Conservation (phyloP, 1,140 invertebrate genomes). For the Temnothorax nylanderi region DNA sequence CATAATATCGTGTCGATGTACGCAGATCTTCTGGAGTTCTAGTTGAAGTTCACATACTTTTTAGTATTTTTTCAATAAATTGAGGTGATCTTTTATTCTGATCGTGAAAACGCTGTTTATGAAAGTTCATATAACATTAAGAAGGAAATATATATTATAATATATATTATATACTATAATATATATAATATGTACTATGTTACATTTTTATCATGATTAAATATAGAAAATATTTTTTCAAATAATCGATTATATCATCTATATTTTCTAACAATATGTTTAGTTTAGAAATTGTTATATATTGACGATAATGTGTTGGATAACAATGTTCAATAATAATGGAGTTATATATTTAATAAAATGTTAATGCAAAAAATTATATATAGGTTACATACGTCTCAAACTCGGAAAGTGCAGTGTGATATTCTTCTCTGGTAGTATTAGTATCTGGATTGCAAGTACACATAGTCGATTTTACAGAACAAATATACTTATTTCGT, state of each 20-base stretch:
- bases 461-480: constrained; percentile 44
- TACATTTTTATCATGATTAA: not conserved
- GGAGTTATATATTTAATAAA: not conserved
- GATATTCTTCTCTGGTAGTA: constrained; percentile 7
- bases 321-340: not conserved
- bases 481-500: not conserved
- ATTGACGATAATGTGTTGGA: not conserved
- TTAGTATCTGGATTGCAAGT: not conserved
- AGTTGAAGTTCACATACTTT: not conserved
- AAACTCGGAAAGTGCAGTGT: not conserved
- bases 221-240: not conserved
- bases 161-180: not conserved
- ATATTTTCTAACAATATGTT: not conserved
- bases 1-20: not conserved
- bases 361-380: not conserved
- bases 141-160: not conserved
- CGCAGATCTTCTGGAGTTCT: constrained; percentile 18
- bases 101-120: not conserved
- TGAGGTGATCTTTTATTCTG: not conserved
- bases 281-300: not conserved
- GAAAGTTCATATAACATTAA: not conserved
- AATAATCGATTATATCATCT: not conserved
- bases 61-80: not conserved
- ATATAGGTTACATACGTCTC: constrained; percentile 61
- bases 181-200: not conserved